Evolutionary conservation across 2,797 vertebrate genomes (phyloP), one percentile per base, ranked within the genome.

Genomic region (Anguilla megastoma): DNA sequence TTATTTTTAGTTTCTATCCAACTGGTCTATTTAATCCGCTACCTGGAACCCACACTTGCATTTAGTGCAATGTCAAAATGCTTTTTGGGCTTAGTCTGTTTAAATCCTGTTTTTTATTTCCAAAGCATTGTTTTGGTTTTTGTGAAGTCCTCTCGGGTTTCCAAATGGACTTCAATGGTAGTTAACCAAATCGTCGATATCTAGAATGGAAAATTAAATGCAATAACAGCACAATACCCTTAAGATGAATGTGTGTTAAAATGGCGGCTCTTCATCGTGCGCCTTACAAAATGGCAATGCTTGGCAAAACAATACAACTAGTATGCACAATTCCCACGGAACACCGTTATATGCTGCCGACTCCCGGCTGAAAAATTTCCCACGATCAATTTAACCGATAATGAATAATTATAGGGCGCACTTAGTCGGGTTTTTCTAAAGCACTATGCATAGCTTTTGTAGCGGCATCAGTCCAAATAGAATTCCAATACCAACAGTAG

Each of bases 241-340:
- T 52, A 90, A 87, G 84, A 90, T 89, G 88, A 86, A 85, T 89
- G 88, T 88, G 93, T 92, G 91, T 93, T 94, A 94, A 95, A 95
- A 95, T 95, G 93, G 93, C 94, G 92, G 93, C 92, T 92, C 92
- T 93, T 90, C 87, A 90, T 56, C 90, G 90, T 88, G 84, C 84
- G 87, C 89, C 88, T 87, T 91, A 86, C 89, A 93, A 92, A 94
- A 93, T 93, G 92, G 90, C 90, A 88, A 45, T 86, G 27, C 87
- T 41, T 87, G 74, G 33, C 71, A 66, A 87, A 90, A 89, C 45
- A 12, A 69, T 48, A 87, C 54, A 92, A 88, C 86, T 41, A 36
- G 4, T 69, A 76, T 7, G 85, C 30, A 85, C 50, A 85, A 14
- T 88, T 88, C 27, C 71, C 52, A 30, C 12, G 41, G 69, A 88